A percentile compares a stretch with the other conserved stretches of the same genome.
Conservation (phyloP, 2,797 vertebrate species). For the Tragelaphus eurycerus region DNA sequence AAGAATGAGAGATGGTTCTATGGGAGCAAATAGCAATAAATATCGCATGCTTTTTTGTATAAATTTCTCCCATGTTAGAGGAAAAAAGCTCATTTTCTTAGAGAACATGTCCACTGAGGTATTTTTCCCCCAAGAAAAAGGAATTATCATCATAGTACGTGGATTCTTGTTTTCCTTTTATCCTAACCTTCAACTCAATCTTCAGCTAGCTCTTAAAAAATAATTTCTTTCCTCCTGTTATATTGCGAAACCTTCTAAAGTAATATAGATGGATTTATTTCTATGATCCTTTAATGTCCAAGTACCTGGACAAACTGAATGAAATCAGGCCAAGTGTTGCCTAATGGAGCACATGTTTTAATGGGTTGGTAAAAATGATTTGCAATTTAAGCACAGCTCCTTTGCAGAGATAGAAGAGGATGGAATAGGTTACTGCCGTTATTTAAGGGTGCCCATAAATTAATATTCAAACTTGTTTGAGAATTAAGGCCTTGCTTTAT, state of each 20-base stretch:
- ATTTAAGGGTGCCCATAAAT: background rate
- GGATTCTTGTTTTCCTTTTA: background rate
- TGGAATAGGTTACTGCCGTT: background rate
- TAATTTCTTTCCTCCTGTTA: background rate
- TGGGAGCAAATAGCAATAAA: background rate
- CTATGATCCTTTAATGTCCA: background rate
- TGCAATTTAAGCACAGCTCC: constrained; percentile 8
- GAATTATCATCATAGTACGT: background rate
- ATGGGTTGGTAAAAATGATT: constrained; percentile 33
- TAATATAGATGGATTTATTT: background rate
- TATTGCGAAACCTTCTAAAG: constrained; percentile 25
- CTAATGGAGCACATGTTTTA: constrained; percentile 12
- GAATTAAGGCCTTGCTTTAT: constrained; percentile 42
- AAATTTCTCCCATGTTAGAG: background rate
- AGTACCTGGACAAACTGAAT: background rate
- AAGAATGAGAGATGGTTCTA: background rate
- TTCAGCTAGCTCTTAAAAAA: background rate
- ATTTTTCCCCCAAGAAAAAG: background rate
- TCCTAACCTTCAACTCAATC: background rate
- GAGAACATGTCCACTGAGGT: background rate
- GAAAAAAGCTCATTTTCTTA: background rate
- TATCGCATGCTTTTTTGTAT: background rate
- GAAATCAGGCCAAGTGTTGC: background rate
- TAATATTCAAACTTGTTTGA: constrained; percentile 32
- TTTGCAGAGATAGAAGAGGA: background rate